These are phyloP conservation scores for Remorina albescens DNA, from an alignment of 2,797 vertebrate genomes.

Conservation along the genomic window DNA sequence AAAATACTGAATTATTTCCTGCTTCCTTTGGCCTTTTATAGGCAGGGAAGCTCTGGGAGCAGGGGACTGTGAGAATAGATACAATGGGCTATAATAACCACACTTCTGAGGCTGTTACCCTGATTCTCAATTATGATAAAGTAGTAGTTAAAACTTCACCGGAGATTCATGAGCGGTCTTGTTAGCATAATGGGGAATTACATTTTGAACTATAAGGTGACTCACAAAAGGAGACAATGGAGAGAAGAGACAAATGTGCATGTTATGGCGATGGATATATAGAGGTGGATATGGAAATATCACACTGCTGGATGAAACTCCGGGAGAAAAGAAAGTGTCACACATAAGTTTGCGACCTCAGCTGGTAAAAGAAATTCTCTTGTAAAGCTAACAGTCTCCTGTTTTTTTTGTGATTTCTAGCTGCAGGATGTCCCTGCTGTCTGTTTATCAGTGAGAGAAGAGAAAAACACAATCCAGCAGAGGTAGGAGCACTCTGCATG, in stretches of 20 bases:
- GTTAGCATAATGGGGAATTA: slow-evolving; percentile 11
- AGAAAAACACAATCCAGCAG: slow-evolving; percentile 26
- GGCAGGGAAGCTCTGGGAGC: not conserved
- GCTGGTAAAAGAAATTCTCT: slow-evolving; percentile 43
- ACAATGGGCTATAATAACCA: not conserved
- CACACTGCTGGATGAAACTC: no score
- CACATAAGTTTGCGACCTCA: slow-evolving; percentile 54
- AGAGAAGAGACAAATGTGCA: not conserved
- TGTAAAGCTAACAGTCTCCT: slow-evolving; percentile 51
- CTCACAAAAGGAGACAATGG: slow-evolving; percentile 4
- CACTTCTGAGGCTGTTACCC: not conserved
- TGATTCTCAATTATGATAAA: not conserved
- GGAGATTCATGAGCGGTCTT: not conserved
- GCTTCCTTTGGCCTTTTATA: slow-evolving; percentile 6
- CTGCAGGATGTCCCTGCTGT: slow-evolving; percentile 42
- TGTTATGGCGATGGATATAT: slow-evolving; percentile 14
- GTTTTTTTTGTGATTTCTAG: slow-evolving; percentile 39
- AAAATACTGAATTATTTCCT: not conserved
- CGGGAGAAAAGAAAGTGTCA: slow-evolving; percentile 20
- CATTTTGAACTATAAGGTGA: not conserved
- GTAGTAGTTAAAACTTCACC: not conserved
- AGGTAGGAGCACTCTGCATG: slow-evolving; percentile 11
- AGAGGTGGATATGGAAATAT: no score
- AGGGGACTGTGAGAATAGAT: not conserved
- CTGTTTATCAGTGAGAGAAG: slow-evolving; percentile 51